These are phyloP conservation scores for Papilio dardanus DNA, from an alignment of 1,140 invertebrate genomes.

Conservation along the genomic window DNA sequence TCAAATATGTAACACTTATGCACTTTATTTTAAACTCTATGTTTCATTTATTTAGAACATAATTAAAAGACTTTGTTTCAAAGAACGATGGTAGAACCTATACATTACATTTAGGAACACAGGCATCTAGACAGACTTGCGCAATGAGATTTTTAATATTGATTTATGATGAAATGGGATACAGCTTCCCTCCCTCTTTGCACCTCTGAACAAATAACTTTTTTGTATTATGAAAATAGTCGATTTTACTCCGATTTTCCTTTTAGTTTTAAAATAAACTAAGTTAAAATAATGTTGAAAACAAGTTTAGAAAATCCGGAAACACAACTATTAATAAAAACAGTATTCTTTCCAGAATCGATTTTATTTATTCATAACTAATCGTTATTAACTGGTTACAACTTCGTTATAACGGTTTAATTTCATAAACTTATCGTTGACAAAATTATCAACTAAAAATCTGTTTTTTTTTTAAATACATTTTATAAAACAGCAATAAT, in stretches of 20 bases:
- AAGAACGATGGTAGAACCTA: background rate
- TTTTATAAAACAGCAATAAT: background rate
- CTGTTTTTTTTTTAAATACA: background rate
- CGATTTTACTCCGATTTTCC: background rate
- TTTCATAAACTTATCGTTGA: background rate
- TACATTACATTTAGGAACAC: background rate
- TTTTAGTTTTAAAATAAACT: background rate
- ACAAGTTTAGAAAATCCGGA: background rate
- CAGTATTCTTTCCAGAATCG: background rate
- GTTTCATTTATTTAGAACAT: too few relatives aligned
- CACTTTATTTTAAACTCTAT: background rate
- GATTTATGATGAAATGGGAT: background rate
- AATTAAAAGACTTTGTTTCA: slow-evolving; percentile 4
- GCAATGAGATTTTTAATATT: background rate
- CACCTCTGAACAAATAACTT: background rate
- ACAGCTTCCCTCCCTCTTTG: background rate
- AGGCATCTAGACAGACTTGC: background rate
- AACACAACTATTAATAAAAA: background rate
- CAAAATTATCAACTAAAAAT: background rate
- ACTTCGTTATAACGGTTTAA: background rate
- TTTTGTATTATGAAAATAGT: background rate
- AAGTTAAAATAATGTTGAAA: background rate
- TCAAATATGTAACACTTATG: background rate
- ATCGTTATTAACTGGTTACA: background rate
- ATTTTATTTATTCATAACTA: background rate